Conservation (phyloP, 2,888 invertebrate genomes). For the Branchipolynoe longqiensis region DNA sequence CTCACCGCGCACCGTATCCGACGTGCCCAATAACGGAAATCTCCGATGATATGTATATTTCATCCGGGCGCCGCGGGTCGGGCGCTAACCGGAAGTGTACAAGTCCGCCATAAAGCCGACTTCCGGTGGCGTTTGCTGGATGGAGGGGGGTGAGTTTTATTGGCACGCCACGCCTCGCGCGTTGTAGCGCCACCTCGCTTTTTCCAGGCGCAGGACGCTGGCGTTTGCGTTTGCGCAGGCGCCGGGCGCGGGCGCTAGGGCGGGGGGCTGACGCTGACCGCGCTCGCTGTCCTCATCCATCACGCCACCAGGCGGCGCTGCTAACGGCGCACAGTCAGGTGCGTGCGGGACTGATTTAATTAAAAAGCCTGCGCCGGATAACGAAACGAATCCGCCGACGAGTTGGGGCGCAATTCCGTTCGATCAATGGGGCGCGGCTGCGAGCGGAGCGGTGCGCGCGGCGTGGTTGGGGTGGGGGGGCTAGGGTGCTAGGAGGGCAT, state of each 20-base stretch:
- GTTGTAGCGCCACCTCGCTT: constrained; percentile 8
- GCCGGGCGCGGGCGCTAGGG: no score
- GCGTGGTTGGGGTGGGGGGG: background rate
- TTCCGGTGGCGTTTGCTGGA: constrained; percentile 17
- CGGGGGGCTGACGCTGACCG: constrained; percentile 1
- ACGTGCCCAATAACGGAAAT: constrained; percentile 40
- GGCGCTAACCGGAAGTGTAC: constrained; percentile 34
- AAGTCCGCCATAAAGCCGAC: constrained; percentile 45
- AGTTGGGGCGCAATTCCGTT: constrained; percentile 31
- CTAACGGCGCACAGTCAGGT: constrained; percentile 47
- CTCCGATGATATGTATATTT: constrained; percentile 31
- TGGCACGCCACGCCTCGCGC: constrained; percentile 7
- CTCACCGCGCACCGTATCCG: background rate
- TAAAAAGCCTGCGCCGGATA: constrained; percentile 50
- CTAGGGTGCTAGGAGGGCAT: background rate
- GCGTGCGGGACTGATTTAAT: constrained; percentile 50
- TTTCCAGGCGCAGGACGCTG: no score
- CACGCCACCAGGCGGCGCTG: constrained; percentile 7
- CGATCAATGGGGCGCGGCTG: constrained; percentile 24
- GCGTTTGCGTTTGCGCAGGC: no score
- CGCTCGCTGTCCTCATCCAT: constrained; percentile 19
- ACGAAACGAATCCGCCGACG: constrained; percentile 53
- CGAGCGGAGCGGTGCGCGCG: background rate
- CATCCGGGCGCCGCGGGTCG: background rate
- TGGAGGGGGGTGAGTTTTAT: constrained; percentile 25